phyloP scores from a whole-genome alignment of 1,140 invertebrate genomes.

The Parapsyche elsis region DNA sequence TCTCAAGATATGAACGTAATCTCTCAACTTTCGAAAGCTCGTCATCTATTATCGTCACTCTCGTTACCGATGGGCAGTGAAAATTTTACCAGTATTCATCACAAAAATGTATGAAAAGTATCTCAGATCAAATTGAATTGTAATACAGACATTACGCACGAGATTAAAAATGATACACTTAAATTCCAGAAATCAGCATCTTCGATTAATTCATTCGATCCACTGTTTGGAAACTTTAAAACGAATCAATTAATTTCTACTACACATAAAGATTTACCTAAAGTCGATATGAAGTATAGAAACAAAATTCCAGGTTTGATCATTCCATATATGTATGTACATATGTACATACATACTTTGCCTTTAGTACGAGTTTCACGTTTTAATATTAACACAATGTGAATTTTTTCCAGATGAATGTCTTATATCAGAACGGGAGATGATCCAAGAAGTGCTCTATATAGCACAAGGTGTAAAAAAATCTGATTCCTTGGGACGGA shows the following conservation, averaged over 20 bases:
- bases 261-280: background rate
- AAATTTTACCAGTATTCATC: background rate
- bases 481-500: constrained; percentile 42
- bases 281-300: background rate
- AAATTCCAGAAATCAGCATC: background rate
- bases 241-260: background rate
- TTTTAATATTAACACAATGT: too few species aligned
- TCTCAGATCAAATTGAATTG: too few species aligned
- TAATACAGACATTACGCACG: too few species aligned
- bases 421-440: constrained; percentile 60
- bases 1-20: constrained; percentile 13
- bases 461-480: constrained; percentile 61
- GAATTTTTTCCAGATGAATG: constrained; percentile 58
- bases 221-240: background rate
- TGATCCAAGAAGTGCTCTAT: constrained; percentile 57
- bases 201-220: background rate
- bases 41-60: background rate
- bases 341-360: too few species aligned
- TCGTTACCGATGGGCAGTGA: background rate
- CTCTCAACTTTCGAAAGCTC: constrained; percentile 16
- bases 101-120: too few species aligned
- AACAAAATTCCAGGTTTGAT: constrained; percentile 18
- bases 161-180: background rate
- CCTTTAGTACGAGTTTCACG: too few species aligned
- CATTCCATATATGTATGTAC: background rate